These are phyloP conservation scores for Odontocerum albicorne DNA, from an alignment of 2,888 invertebrate genomes.

Conservation along the genomic window DNA sequence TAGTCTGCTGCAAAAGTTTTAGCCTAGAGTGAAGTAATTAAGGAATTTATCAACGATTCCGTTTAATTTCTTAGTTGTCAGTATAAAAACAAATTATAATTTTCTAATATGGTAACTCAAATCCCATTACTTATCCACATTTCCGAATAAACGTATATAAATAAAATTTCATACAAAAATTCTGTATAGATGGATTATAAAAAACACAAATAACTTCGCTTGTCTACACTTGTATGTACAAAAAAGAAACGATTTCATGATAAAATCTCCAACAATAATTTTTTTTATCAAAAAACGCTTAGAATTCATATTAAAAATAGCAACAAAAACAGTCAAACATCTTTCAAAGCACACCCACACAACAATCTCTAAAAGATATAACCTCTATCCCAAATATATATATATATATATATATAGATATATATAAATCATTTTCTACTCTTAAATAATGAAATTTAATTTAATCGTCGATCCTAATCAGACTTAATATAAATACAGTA, in stretches of 20 bases:
- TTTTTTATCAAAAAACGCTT: conserved; percentile 25
- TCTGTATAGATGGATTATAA: too few species aligned
- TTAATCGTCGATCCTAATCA: conserved; percentile 25
- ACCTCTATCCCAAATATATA: conserved; percentile 16
- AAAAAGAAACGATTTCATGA: conserved; percentile 11
- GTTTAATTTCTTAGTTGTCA: too few species aligned
- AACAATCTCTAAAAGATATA: conserved; percentile 22
- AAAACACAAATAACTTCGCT: too few species aligned
- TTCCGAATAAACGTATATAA: too few species aligned
- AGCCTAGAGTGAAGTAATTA: too few species aligned
- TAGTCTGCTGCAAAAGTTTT: too few species aligned
- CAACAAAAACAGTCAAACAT: conserved; percentile 30
- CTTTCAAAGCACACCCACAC: conserved; percentile 28
- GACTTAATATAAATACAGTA: conserved; percentile 28
- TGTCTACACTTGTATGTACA: too few species aligned
- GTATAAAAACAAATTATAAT: too few species aligned
- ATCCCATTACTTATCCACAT: too few species aligned
- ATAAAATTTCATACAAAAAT: too few species aligned
- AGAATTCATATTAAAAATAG: conserved; percentile 23
- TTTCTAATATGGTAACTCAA: too few species aligned
- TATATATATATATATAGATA: not conserved
- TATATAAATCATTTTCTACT: not conserved
- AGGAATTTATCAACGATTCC: too few species aligned
- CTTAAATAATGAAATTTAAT: conserved; percentile 9
- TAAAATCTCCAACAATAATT: conserved; percentile 28